Evolutionary conservation across 2,797 vertebrate species (phyloP).

Genomic region (Channa striata): DNA sequence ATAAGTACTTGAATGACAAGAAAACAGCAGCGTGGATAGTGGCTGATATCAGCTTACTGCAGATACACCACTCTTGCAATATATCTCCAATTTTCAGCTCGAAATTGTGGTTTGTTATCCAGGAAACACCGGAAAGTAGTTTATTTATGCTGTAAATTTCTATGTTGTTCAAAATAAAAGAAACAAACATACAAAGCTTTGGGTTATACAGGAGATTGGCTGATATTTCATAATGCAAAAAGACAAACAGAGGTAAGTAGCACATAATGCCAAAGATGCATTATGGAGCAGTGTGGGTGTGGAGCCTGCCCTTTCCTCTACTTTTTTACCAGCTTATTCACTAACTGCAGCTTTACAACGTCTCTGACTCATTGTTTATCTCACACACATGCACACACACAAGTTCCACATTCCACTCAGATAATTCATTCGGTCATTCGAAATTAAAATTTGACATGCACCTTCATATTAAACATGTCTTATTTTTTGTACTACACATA

Average conservation of each 20-base stretch:
- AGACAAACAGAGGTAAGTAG: neutral
- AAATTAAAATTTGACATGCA: no score
- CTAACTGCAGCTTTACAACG: slow-evolving; percentile 4
- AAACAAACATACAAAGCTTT: no score
- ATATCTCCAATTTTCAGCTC: no score
- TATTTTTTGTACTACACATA: neutral
- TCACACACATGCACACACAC: neutral
- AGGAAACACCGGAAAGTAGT: no score
- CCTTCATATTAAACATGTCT: neutral
- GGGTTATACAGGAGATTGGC: no score
- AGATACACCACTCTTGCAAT: no score
- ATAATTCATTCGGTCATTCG: neutral
- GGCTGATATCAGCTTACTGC: no score
- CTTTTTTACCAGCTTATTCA: slow-evolving; percentile 19
- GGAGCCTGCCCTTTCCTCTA: slow-evolving; percentile 38
- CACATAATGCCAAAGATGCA: slow-evolving; percentile 26
- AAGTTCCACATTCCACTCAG: neutral
- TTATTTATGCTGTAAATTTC: no score
- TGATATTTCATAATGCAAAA: neutral
- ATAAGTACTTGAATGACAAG: no score
- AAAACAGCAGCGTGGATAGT: no score
- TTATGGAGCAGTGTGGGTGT: slow-evolving; percentile 4
- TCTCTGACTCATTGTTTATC: neutral
- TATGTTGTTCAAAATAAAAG: no score
- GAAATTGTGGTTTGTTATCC: no score